Evolutionary conservation across 2,888 invertebrate genomes (phyloP).

Genomic region (Protodeltote pygarga): DNA sequence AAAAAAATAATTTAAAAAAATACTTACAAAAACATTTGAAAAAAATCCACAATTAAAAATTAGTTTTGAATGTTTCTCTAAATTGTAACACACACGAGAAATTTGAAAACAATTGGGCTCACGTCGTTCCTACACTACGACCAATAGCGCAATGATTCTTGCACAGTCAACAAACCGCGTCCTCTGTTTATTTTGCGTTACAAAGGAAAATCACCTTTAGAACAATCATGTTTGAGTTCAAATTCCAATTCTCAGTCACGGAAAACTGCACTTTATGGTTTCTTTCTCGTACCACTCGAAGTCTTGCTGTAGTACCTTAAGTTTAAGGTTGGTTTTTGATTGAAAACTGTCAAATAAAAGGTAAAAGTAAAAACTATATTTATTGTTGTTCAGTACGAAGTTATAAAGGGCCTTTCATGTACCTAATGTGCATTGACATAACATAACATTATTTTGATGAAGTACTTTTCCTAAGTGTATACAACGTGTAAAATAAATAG

Average conservation of each 20-base stretch:
- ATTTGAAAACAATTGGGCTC: conserved; percentile 20
- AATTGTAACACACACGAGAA: conserved; percentile 28
- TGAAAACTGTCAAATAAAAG: conserved; percentile 15
- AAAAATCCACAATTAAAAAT: conserved; percentile 28
- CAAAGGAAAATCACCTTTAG: conserved; percentile 16
- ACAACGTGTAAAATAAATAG: no score
- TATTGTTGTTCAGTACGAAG: conserved; percentile 23
- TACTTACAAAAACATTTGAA: conserved; percentile 29
- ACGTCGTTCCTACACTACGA: conserved; percentile 48
- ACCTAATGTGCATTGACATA: conserved; percentile 1
- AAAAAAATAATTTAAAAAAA: background rate
- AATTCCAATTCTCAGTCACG: background rate
- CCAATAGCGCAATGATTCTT: conserved; percentile 50
- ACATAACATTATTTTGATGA: no score
- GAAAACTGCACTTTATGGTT: conserved; percentile 9
- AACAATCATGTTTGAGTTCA: accelerated
- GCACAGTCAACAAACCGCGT: conserved; percentile 40
- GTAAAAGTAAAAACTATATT: conserved; percentile 49
- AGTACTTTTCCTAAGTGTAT: no score
- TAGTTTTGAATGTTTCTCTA: conserved; percentile 10
- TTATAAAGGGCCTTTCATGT: conserved; percentile 27
- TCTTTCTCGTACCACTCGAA: background rate
- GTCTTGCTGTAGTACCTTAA: accelerated
- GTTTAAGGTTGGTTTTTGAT: background rate
- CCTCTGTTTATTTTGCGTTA: conserved; percentile 18